Evolutionary conservation across 2,113 vertebrate genomes (phyloP).

Genomic region (Carettochelys insculpta): DNA sequence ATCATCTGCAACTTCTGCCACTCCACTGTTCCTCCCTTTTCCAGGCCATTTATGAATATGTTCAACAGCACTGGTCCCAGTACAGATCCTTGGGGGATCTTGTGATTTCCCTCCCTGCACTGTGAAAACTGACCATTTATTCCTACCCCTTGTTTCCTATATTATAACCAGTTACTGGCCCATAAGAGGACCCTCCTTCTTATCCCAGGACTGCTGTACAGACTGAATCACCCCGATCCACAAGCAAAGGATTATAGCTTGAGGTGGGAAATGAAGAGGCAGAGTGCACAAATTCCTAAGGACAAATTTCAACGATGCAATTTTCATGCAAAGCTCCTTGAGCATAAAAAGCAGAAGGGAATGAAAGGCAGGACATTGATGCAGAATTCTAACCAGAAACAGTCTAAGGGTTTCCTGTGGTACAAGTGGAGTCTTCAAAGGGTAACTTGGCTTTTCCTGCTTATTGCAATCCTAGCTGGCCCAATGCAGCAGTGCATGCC

Average conservation of each 20-base stretch:
- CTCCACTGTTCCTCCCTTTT: background rate
- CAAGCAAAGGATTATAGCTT: background rate
- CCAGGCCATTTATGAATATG: background rate
- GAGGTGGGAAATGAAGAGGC: background rate
- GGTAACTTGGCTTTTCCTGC: background rate
- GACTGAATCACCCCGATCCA: background rate
- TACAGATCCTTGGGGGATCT: background rate
- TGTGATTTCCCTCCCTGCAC: background rate
- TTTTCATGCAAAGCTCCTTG: background rate
- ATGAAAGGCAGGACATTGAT: fast-evolving
- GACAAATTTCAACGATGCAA: background rate
- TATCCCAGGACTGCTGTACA: background rate
- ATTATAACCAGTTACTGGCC: background rate
- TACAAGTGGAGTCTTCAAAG: background rate
- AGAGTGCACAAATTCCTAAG: background rate
- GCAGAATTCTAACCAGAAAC: background rate
- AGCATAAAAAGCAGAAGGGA: background rate
- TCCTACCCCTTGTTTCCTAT: background rate
- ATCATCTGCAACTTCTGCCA: background rate
- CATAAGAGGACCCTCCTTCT: background rate
- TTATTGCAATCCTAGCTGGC: background rate
- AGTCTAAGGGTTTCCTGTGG: fast-evolving
- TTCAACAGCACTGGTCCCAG: background rate
- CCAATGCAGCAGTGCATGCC: background rate
- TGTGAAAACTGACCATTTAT: background rate